These are phyloP conservation scores for Drosophila suzukii DNA, from an alignment of 1,140 invertebrate species.

Conservation along the genomic window DNA sequence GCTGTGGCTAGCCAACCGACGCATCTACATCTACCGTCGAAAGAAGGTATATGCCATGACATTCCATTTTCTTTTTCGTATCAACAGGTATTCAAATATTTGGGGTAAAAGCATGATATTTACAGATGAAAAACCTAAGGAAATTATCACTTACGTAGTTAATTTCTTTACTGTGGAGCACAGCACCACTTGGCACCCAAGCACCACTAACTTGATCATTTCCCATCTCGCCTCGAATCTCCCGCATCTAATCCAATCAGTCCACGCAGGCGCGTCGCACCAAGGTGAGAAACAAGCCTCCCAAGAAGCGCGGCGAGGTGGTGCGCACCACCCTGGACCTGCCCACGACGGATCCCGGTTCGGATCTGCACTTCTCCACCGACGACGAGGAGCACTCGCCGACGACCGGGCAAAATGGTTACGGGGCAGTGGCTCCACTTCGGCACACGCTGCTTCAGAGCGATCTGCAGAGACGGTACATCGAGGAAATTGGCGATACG, in stretches of 20 bases:
- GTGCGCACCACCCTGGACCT: constrained; percentile 85
- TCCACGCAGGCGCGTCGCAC: constrained; percentile 57
- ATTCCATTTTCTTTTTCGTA: neutral
- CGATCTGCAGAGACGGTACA: constrained; percentile 76
- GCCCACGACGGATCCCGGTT: constrained; percentile 86
- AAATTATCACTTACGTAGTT: neutral
- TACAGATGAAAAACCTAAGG: neutral
- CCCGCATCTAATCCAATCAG: constrained; percentile 23
- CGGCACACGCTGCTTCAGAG: constrained; percentile 71
- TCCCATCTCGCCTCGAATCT: neutral
- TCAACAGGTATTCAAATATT: too few species aligned
- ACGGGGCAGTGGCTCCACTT: constrained; percentile 61
- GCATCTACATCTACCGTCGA: constrained; percentile 72
- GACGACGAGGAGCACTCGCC: constrained; percentile 84
- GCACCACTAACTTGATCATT: neutral
- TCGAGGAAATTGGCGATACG: constrained; percentile 72
- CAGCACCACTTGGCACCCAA: neutral
- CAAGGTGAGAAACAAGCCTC: constrained; percentile 58
- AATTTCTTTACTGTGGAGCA: neutral
- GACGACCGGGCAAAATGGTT: constrained; percentile 40
- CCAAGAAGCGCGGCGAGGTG: constrained; percentile 65
- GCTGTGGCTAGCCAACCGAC: constrained; percentile 73
- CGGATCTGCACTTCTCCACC: constrained; percentile 85
- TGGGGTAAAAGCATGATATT: too few species aligned
- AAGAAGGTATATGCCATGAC: constrained; percentile 49